Evolutionary conservation across 2,797 vertebrate species (phyloP).

Genomic region (Meda fulgida): DNA sequence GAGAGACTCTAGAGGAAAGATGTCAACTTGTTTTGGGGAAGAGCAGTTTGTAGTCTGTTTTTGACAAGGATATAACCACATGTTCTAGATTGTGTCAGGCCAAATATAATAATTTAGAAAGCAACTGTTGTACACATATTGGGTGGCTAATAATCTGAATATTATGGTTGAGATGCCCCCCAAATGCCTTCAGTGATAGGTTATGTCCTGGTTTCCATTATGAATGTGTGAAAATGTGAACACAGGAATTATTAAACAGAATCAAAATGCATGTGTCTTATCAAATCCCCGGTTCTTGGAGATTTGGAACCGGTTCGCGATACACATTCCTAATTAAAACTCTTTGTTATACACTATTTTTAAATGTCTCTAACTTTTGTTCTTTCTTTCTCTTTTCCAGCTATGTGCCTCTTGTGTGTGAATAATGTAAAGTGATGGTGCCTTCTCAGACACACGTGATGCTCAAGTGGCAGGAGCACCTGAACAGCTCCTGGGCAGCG

Average conservation of each 20-base stretch:
- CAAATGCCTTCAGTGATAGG: no score
- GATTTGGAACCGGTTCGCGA: no score
- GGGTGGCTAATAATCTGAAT: background rate
- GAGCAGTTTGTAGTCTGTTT: background rate
- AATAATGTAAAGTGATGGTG: constrained; percentile 83
- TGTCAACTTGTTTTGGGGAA: background rate
- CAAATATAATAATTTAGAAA: background rate
- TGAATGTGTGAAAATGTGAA: background rate
- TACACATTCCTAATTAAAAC: background rate
- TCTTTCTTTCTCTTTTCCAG: constrained; percentile 55
- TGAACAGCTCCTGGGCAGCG: constrained; percentile 84
- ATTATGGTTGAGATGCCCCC: background rate
- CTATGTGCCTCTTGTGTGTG: constrained; percentile 60
- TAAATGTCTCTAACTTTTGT: background rate
- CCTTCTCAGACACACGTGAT: constrained; percentile 84
- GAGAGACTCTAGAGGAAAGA: background rate
- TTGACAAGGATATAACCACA: background rate
- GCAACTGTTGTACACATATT: background rate
- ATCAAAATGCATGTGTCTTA: background rate
- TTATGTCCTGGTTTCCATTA: background rate
- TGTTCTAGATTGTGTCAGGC: background rate
- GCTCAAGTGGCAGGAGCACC: constrained; percentile 86
- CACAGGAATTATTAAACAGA: no score
- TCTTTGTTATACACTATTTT: background rate
- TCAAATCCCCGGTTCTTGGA: background rate